A percentile compares a stretch with the other conserved stretches of the same genome.
phyloP scores from a whole-genome alignment of 2,113 vertebrate genomes.

The Leptosomus discolor region DNA sequence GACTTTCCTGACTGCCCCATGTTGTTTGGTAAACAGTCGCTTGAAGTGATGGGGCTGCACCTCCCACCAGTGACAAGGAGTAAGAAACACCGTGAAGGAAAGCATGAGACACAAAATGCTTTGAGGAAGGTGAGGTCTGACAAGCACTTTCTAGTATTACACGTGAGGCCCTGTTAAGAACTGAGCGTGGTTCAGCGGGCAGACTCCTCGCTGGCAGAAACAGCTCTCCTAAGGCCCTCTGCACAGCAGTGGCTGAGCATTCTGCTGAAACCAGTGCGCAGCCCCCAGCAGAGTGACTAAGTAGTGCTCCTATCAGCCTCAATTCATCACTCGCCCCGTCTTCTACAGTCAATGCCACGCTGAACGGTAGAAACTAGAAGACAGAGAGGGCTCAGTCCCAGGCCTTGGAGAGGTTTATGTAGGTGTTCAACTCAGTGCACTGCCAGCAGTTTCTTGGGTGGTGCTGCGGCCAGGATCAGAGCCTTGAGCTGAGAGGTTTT shows the following conservation, averaged over 20 bases:
- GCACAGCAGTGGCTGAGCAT: not conserved
- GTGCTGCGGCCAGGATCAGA: not conserved
- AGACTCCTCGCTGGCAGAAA: not conserved
- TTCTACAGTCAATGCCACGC: rapidly evolving
- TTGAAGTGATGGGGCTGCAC: not conserved
- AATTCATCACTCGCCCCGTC: rapidly evolving
- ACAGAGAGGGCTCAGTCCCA: not conserved
- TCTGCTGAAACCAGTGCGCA: not conserved
- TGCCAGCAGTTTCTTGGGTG: not conserved
- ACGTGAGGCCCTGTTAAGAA: not conserved
- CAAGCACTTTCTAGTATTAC: not conserved
- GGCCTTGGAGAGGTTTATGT: not conserved
- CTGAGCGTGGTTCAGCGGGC: rapidly evolving
- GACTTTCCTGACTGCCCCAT: not conserved
- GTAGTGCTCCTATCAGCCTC: not conserved
- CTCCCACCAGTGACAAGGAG: not conserved
- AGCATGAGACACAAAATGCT: not conserved
- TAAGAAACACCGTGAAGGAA: not conserved
- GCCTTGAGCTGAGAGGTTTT: not conserved
- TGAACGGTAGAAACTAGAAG: not conserved
- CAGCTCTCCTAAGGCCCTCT: not conserved
- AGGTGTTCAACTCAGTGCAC: not conserved
- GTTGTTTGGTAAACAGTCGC: not conserved
- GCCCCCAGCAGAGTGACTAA: rapidly evolving
- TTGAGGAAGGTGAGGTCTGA: not conserved